Conservation (phyloP, 2,888 invertebrate genomes). For the Choreutis nemorana region DNA sequence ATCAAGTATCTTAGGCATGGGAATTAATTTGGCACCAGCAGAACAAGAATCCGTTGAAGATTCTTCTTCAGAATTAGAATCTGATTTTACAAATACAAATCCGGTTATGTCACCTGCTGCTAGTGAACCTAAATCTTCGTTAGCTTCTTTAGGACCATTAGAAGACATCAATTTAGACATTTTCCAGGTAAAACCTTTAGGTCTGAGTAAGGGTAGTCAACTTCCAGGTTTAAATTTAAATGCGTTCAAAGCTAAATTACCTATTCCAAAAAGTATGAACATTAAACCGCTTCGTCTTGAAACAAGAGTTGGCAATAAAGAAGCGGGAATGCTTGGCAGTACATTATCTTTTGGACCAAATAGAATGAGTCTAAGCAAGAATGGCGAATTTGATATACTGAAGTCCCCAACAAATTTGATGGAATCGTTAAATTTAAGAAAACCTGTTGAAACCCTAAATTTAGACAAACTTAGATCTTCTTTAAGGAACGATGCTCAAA, state of each 20-base stretch:
- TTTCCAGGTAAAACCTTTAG: constrained; percentile 21
- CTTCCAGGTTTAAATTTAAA: constrained; percentile 22
- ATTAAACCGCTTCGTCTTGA: constrained; percentile 26
- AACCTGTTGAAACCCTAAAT: too few relatives aligned
- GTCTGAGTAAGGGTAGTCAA: constrained; percentile 9
- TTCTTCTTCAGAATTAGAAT: constrained; percentile 8
- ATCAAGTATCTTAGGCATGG: constrained; percentile 18
- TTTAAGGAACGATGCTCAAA: too few relatives aligned
- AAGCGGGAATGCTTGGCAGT: constrained; percentile 19
- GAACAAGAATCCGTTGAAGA: constrained; percentile 9
- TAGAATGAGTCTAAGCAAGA: constrained; percentile 9
- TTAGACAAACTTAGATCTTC: too few relatives aligned
- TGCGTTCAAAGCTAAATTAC: constrained; percentile 26
- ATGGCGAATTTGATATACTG: too few relatives aligned
- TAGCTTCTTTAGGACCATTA: constrained; percentile 16
- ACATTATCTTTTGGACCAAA: constrained; percentile 17
- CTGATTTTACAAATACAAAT: constrained; percentile 13
- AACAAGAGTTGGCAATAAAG: constrained; percentile 20
- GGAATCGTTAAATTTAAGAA: too few relatives aligned
- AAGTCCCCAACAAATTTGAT: too few relatives aligned
- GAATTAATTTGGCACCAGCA: constrained; percentile 12
- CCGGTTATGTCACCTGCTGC: constrained; percentile 20
- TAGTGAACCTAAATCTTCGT: constrained; percentile 15
- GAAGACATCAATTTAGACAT: constrained; percentile 25
- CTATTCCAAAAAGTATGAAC: constrained; percentile 23